Percentiles rank a stretch among this genome's conserved stretches.
Conservation (phyloP, 2,797 vertebrate species). For the Coluber constrictor region DNA sequence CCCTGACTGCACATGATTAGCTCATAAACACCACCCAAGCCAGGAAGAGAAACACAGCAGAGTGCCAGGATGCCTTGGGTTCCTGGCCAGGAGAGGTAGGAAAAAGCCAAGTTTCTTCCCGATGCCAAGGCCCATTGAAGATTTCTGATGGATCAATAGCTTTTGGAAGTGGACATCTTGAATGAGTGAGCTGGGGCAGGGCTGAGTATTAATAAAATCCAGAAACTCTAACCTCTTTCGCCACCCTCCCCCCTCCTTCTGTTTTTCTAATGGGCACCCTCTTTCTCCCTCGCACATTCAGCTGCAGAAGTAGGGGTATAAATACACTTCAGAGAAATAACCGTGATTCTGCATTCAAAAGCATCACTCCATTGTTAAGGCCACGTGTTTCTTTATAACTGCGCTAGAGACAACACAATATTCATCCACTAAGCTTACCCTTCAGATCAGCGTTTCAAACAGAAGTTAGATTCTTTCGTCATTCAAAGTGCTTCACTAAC, state of each 20-base stretch:
- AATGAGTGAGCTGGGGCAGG: background rate
- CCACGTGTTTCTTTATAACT: background rate
- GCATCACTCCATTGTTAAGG: background rate
- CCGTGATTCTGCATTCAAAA: background rate
- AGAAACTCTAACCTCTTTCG: background rate
- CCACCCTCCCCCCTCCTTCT: too few relatives aligned
- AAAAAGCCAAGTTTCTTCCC: background rate
- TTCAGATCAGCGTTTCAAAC: background rate
- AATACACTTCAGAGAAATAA: background rate
- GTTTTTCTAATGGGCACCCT: background rate
- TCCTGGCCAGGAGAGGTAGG: slow-evolving; percentile 8
- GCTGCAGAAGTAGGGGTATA: background rate
- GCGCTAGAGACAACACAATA: background rate
- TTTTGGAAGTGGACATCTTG: background rate
- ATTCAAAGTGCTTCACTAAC: background rate
- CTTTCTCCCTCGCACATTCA: background rate
- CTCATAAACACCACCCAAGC: slow-evolving; percentile 40
- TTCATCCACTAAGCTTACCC: background rate
- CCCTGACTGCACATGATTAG: slow-evolving; percentile 40
- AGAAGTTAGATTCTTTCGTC: background rate
- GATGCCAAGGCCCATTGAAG: background rate
- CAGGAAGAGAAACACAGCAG: slow-evolving; percentile 19
- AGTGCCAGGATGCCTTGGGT: slow-evolving; percentile 19
- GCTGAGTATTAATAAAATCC: background rate
- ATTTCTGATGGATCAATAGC: background rate